Conservation (phyloP, 2,113 vertebrate genomes). For the Motacilla tschutschensis region DNA sequence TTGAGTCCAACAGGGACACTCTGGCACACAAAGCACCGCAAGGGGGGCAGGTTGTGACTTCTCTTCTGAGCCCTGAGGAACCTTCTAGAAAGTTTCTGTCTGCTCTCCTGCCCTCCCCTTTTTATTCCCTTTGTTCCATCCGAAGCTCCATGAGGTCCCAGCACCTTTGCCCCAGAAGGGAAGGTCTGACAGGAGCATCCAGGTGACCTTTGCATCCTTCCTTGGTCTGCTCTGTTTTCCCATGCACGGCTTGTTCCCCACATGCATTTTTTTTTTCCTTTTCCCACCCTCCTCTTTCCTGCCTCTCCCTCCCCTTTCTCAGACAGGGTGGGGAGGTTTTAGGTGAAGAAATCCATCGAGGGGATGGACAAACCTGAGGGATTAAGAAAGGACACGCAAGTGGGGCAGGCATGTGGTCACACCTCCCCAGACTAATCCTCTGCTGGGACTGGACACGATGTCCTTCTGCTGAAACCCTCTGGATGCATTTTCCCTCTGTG, state of each 20-base stretch:
- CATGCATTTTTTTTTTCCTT: not conserved
- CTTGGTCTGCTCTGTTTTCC: not conserved
- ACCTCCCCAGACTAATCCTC: not conserved
- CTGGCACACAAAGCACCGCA: not conserved
- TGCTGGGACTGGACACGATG: not conserved
- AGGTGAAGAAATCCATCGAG: not conserved
- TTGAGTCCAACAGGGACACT: not conserved
- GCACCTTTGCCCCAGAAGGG: not conserved
- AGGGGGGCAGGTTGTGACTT: not conserved
- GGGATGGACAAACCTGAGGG: not conserved
- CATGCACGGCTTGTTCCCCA: not conserved
- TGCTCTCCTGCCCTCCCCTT: not conserved
- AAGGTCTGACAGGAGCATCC: not conserved
- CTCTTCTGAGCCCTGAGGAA: not conserved
- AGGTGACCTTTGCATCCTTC: not conserved
- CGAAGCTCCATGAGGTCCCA: not conserved
- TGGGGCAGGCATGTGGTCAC: not conserved
- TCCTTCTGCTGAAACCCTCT: not conserved
- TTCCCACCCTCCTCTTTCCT: not conserved
- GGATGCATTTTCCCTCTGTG: not conserved
- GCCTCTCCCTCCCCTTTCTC: not conserved
- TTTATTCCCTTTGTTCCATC: not conserved
- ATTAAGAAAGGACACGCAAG: not conserved
- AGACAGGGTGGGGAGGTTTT: not conserved
- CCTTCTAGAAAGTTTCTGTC: not conserved